Conservation (phyloP, 2,113 vertebrate species). For the Sclerurus mexicanus region DNA sequence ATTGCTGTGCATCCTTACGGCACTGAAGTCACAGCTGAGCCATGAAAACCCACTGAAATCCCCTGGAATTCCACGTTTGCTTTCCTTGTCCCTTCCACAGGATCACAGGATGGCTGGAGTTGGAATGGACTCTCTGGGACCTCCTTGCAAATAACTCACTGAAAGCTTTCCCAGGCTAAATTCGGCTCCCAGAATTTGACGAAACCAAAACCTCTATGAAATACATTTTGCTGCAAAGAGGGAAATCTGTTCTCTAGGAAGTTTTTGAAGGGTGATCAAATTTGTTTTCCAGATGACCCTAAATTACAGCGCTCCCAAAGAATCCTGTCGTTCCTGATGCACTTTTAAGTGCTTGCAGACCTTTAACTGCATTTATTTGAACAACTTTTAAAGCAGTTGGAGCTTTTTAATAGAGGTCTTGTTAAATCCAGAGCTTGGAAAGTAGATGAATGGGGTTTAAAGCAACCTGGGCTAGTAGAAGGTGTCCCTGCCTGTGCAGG, state of each 20-base stretch:
- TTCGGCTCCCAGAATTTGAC: background rate
- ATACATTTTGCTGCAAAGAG: background rate
- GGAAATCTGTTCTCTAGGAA: background rate
- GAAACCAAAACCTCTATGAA: background rate
- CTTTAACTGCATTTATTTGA: background rate
- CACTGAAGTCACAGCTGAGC: rapidly evolving
- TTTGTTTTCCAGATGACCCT: background rate
- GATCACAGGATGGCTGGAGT: background rate
- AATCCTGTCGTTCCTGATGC: background rate
- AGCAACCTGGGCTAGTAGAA: background rate
- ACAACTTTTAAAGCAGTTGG: background rate
- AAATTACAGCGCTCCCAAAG: background rate
- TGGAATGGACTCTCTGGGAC: background rate
- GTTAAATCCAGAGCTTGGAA: background rate
- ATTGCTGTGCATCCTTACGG: rapidly evolving
- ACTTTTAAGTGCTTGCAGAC: background rate
- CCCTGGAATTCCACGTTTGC: background rate
- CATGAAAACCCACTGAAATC: background rate
- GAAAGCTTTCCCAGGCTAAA: background rate
- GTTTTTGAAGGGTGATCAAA: background rate
- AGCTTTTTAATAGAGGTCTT: background rate
- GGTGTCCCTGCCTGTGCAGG: background rate
- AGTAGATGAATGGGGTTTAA: background rate
- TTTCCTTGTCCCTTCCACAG: background rate
- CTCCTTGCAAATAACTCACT: background rate